A percentile compares a stretch with the other conserved stretches of the same genome.
These are phyloP conservation scores for Desmophyllum pertusum DNA, from an alignment of 92 coral and sea anemone species.

Conservation along the genomic window DNA sequence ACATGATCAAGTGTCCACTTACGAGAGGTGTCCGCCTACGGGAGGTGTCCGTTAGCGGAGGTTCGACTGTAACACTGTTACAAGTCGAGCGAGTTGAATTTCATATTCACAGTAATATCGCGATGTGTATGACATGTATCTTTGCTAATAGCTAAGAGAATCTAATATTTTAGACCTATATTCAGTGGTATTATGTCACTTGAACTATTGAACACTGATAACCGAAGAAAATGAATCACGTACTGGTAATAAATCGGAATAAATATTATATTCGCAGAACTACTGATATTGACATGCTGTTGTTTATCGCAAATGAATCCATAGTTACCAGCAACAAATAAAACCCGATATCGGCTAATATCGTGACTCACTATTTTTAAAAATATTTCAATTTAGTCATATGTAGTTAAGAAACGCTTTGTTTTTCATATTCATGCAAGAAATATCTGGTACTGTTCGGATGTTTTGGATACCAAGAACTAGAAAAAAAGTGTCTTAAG, in stretches of 20 bases:
- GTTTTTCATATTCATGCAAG: neutral
- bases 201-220: neutral
- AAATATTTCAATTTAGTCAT: neutral
- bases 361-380: neutral
- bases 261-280: neutral
- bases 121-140: too few relatives aligned
- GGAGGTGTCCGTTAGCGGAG: too few relatives aligned
- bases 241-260: neutral
- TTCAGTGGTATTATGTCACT: neutral
- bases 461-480: neutral
- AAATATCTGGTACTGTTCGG: neutral
- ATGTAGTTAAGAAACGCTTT: neutral
- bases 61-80: too few relatives aligned
- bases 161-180: neutral
- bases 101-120: too few relatives aligned
- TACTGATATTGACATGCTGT: neutral
- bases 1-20: too few relatives aligned
- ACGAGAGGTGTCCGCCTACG: too few relatives aligned
- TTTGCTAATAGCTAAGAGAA: too few relatives aligned
- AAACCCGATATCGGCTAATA: neutral
- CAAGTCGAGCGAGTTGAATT: too few relatives aligned
- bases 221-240: slow-evolving; percentile 10
- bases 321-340: slow-evolving; percentile 17
- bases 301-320: neutral
- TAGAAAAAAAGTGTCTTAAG: too few relatives aligned